These are phyloP conservation scores for Ctenopoma kingsleyae DNA, from an alignment of 2,797 vertebrate genomes.

Conservation along the genomic window DNA sequence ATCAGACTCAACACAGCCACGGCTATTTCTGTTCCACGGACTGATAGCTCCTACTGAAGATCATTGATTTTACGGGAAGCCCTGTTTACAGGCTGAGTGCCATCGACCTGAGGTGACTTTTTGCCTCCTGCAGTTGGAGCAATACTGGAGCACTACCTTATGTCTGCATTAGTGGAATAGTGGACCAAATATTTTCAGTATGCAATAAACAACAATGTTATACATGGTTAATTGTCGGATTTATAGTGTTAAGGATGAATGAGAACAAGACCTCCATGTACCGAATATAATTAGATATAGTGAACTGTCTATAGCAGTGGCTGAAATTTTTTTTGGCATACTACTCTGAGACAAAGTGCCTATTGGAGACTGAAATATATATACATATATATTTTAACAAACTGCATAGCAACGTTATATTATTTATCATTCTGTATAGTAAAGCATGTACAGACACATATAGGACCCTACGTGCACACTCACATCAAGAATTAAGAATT, in stretches of 20 bases:
- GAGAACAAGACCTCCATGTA: slow-evolving; percentile 39
- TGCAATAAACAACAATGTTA: slow-evolving; percentile 56
- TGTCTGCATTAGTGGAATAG: slow-evolving; percentile 91
- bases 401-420: background rate
- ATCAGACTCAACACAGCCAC: slow-evolving; percentile 84
- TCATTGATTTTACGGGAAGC: slow-evolving; percentile 99
- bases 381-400: background rate
- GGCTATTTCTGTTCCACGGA: slow-evolving; percentile 90
- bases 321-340: slow-evolving; percentile 10
- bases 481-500: slow-evolving; percentile 2
- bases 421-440: background rate
- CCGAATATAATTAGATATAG: slow-evolving; percentile 16
- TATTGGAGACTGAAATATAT: background rate
- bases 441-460: background rate
- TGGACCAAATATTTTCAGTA: slow-evolving; percentile 68
- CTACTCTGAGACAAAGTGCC: slow-evolving; percentile 1
- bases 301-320: slow-evolving; percentile 8
- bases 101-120: slow-evolving; percentile 99
- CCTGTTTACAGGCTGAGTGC: slow-evolving; percentile 99
- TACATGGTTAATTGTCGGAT: slow-evolving; percentile 60
- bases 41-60: slow-evolving; percentile 95
- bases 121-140: slow-evolving; percentile 95
- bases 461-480: background rate
- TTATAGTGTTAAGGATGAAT: slow-evolving; percentile 41
- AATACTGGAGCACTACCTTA: slow-evolving; percentile 77